Base-by-base conservation (phyloP, 2,888 invertebrate genomes). In the Nomada fabriciana region DNA sequence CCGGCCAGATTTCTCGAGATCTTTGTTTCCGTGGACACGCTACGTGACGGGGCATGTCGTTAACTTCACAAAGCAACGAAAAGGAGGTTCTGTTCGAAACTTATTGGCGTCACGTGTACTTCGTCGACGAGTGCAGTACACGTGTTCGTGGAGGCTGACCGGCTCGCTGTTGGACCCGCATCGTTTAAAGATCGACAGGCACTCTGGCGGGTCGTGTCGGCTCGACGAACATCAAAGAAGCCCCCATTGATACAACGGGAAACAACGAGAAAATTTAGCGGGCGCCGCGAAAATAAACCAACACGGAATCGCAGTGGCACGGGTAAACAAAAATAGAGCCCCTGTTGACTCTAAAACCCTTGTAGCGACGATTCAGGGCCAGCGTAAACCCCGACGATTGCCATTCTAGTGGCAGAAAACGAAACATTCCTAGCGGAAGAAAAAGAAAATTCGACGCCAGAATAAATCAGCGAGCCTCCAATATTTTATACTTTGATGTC, bases 21-120 rank as follows among this genome's bases (percentile, higher is more conserved):
- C 36, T 74, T 76, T 61, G 60, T 78, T 43, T 63, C 64, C 74
- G 74, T 63, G 50, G 69, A 47, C 64, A 52, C 68, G 72, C 52
- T 86, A 82, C 86, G 86, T 84, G 89, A 82, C 79, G 68, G 52
- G 70, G 87, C 87, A 87, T 82, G 86, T 86, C 84, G 85, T 89
- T 88, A 90, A 79, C 84, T 63, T 70, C 70, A 77, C 47, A 50
- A 80, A 73, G 55, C 52, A 69, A 36, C 36, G 9, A 36, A 36
- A 36, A 59, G 70, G 61, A 80, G 77, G 73, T 29, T 55, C 55
- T 15, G 79, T 73, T 76, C 76, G 63, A 72, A 74, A 10, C 76
- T 60, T 53, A 55, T 15, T 47, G 43, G 64, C 79, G 79, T 87
- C 86, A 86, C 79, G 82, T 86, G 88, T 78, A 64, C 80, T 74